Evolutionary conservation across 1,140 invertebrate genomes (phyloP).

Genomic region (Charaxes varanes): DNA sequence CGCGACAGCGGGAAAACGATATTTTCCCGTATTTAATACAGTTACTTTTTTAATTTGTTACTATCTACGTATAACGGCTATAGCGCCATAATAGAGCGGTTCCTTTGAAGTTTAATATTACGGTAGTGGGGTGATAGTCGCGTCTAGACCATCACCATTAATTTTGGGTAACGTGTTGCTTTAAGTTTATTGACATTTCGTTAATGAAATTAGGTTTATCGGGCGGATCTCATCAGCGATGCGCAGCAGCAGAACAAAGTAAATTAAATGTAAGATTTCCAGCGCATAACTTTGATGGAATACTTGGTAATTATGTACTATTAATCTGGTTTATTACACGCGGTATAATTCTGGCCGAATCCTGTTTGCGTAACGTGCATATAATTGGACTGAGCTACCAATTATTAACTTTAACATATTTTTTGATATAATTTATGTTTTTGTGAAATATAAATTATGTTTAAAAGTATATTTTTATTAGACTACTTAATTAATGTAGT

Average conservation of each 20-base stretch:
- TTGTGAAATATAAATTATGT: neutral
- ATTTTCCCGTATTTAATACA: too few relatives aligned
- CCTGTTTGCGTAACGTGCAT: too few relatives aligned
- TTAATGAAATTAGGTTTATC: constrained; percentile 21
- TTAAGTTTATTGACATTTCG: constrained; percentile 22
- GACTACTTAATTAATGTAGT: too few relatives aligned
- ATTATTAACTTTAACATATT: too few relatives aligned
- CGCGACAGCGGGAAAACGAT: too few relatives aligned
- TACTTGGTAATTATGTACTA: constrained; percentile 2
- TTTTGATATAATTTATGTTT: too few relatives aligned
- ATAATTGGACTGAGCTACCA: too few relatives aligned
- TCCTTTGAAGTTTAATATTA: constrained; percentile 7
- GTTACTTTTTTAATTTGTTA: too few relatives aligned
- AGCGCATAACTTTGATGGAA: constrained; percentile 5
- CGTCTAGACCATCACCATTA: constrained; percentile 6
- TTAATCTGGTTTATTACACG: constrained; percentile 1
- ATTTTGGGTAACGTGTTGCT: constrained; percentile 14
- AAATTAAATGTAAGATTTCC: constrained; percentile 10
- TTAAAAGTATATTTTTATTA: constrained; percentile 4
- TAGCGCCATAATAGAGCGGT: too few relatives aligned
- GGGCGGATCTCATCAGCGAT: constrained; percentile 4
- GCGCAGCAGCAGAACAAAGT: constrained; percentile 14
- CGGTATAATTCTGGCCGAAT: constrained; percentile 1
- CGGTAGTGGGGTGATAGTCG: neutral
- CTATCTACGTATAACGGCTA: too few relatives aligned